phyloP scores from a whole-genome alignment of 2,113 vertebrate genomes.

The Prionailurus viverrinus region DNA sequence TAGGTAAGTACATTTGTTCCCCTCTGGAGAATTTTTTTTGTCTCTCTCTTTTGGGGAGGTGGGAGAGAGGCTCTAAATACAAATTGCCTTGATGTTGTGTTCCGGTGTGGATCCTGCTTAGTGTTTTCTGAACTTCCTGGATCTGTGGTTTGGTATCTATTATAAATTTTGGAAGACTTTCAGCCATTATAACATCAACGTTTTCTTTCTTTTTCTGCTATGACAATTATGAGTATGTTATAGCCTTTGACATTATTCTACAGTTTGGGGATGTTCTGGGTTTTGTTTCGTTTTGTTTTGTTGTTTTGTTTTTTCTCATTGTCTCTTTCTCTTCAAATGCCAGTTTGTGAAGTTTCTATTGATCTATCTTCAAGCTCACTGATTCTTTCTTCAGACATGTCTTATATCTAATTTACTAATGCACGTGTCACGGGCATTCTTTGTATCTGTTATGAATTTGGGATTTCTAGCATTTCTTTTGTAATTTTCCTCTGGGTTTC shows the following conservation, averaged over 20 bases:
- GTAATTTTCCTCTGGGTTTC: not conserved
- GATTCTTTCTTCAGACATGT: not conserved
- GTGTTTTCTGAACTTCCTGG: not conserved
- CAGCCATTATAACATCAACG: not conserved
- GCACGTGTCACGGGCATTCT: not conserved
- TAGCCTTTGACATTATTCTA: not conserved
- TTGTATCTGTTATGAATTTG: not conserved
- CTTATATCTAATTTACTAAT: not conserved
- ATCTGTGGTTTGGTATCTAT: not conserved
- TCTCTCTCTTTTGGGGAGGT: not conserved
- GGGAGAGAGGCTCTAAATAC: not conserved
- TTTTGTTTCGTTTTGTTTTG: not conserved
- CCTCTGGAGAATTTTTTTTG: not conserved
- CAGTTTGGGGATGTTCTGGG: not conserved
- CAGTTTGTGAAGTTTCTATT: not conserved
- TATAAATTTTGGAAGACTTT: not conserved
- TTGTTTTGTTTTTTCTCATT: not conserved
- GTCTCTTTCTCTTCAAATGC: not conserved
- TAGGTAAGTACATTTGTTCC: not conserved
- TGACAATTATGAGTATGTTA: not conserved
- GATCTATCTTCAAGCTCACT: not conserved
- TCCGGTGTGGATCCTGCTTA: not conserved
- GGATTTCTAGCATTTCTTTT: not conserved
- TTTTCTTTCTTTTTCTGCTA: not conserved
- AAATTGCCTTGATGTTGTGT: not conserved